A percentile compares a stretch with the other conserved stretches of the same genome.
phyloP scores from a whole-genome alignment of 2,113 vertebrate species.

The Notechis scutatus region DNA sequence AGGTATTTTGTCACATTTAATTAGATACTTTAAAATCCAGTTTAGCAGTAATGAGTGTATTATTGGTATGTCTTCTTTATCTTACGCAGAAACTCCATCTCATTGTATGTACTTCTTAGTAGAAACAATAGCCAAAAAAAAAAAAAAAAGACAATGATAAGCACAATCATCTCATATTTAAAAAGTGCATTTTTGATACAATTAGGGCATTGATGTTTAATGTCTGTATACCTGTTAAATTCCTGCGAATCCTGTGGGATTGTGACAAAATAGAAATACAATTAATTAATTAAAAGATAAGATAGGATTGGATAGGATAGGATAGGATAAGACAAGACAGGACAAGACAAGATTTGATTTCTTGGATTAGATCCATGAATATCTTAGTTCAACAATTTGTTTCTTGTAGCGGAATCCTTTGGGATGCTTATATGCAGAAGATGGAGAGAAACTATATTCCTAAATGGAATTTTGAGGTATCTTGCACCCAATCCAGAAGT shows the following conservation, averaged over 20 bases:
- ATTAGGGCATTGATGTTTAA: not conserved
- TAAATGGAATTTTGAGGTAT: not conserved
- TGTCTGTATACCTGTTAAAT: not conserved
- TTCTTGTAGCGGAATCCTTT: not conserved
- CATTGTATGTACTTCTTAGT: not conserved
- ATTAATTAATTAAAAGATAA: not conserved
- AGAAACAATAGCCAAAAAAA: not conserved
- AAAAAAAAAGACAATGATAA: not conserved
- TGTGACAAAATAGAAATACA: not conserved
- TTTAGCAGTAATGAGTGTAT: not conserved
- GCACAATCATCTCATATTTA: not conserved
- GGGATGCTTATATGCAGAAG: not conserved
- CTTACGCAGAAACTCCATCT: not conserved
- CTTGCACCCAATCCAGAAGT: not conserved
- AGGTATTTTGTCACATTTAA: accelerated
- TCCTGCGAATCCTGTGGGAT: not conserved
- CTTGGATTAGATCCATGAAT: not conserved
- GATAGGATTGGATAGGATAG: not conserved
- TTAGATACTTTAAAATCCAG: not conserved
- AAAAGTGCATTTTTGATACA: not conserved
- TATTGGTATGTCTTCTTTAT: not conserved
- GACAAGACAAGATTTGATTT: not conserved
- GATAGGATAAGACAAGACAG: not conserved
- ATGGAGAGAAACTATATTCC: not conserved
- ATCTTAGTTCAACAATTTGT: not conserved